Percentiles rank a stretch among this genome's conserved stretches.
phyloP scores from a whole-genome alignment of 2,888 invertebrate species.

The Thera britannica region DNA sequence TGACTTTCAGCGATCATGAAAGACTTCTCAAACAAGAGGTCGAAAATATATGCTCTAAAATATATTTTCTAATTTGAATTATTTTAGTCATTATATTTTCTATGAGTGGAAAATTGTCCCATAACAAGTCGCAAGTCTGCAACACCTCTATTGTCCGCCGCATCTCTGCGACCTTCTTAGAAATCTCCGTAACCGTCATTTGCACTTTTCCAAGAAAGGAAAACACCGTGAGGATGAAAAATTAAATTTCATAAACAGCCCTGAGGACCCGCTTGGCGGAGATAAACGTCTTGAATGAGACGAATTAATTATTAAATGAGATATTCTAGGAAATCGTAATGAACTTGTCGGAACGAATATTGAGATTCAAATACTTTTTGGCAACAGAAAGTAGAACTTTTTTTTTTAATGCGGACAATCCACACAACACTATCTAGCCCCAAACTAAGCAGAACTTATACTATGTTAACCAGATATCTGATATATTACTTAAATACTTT shows the following conservation, averaged over 20 bases:
- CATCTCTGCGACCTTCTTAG: slow-evolving; percentile 59
- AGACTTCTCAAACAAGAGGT: too few species aligned
- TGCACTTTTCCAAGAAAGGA: slow-evolving; percentile 72
- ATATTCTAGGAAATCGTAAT: slow-evolving; percentile 30
- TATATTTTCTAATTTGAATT: too few species aligned
- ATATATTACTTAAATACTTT: too few species aligned
- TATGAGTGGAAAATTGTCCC: background rate
- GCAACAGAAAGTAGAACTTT: background rate
- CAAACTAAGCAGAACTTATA: too few species aligned
- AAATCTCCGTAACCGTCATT: slow-evolving; percentile 76
- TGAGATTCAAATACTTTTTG: slow-evolving; percentile 27
- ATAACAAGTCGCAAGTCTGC: slow-evolving; percentile 50
- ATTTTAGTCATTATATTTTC: too few species aligned
- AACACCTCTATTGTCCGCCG: slow-evolving; percentile 47
- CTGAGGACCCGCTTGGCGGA: slow-evolving; percentile 28
- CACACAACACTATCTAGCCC: too few species aligned
- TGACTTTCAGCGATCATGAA: too few species aligned
- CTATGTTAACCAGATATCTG: too few species aligned
- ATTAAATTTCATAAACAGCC: slow-evolving; percentile 74
- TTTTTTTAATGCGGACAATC: too few species aligned
- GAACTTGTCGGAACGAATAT: slow-evolving; percentile 17
- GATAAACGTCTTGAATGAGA: slow-evolving; percentile 34
- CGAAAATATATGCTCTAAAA: too few species aligned
- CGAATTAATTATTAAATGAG: slow-evolving; percentile 38
- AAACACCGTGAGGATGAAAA: slow-evolving; percentile 74